Percentiles rank a stretch among this genome's conserved stretches.
These are phyloP conservation scores for Lasaia peninsularis DNA, from an alignment of 1,140 invertebrate species.

Conservation along the genomic window DNA sequence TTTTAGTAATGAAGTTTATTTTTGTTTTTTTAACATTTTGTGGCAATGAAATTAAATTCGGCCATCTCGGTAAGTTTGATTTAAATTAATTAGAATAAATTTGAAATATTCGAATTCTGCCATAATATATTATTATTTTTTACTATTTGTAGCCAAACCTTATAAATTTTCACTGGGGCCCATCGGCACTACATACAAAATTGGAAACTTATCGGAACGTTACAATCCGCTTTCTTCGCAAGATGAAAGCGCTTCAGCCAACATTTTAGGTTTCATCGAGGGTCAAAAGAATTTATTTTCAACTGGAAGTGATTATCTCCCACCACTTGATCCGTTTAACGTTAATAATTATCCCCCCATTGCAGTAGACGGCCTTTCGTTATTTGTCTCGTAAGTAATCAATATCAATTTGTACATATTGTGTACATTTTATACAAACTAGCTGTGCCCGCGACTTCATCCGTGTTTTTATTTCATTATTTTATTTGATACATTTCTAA, in stretches of 20 bases:
- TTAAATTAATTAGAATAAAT: neutral
- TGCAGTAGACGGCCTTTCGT: neutral
- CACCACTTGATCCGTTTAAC: neutral
- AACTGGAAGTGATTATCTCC: neutral
- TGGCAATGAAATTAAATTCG: neutral
- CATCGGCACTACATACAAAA: neutral
- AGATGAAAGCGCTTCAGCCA: neutral
- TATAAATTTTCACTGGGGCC: neutral
- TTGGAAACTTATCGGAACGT: neutral
- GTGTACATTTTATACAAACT: neutral
- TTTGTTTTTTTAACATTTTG: neutral
- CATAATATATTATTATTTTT: neutral
- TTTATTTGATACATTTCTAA: too few relatives aligned
- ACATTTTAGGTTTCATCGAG: neutral
- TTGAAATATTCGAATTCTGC: neutral
- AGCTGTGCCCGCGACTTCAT: too few relatives aligned
- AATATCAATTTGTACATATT: too few relatives aligned
- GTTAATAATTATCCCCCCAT: neutral
- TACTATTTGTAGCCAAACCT: neutral
- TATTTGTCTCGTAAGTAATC: neutral
- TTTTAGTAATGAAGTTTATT: neutral
- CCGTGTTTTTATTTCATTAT: too few relatives aligned
- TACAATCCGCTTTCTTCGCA: neutral
- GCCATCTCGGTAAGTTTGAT: neutral
- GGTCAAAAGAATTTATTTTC: neutral